These are phyloP conservation scores for Scolanthus callimorphus DNA, from an alignment of 92 coral and sea anemone genomes.

Conservation along the genomic window DNA sequence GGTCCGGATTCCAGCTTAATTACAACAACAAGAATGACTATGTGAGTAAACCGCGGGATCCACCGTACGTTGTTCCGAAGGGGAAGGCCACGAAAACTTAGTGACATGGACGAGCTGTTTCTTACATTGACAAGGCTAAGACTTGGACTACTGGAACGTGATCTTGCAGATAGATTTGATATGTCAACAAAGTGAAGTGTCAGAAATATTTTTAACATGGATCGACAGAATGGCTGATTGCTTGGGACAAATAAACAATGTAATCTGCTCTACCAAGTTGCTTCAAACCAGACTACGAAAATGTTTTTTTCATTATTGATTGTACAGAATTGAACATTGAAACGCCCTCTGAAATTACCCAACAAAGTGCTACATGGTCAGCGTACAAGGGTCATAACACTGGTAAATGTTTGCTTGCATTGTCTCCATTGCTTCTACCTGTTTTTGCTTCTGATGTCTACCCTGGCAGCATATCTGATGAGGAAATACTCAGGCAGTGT, in stretches of 20 bases:
- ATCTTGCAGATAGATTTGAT: too few species aligned
- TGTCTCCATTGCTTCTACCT: constrained; percentile 26
- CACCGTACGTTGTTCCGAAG: too few species aligned
- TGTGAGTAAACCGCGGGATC: too few species aligned
- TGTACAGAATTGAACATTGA: constrained; percentile 23
- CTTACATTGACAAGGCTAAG: too few species aligned
- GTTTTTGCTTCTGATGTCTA: constrained; percentile 21
- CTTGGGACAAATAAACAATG: constrained; percentile 9
- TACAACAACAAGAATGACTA: too few species aligned
- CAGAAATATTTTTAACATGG: too few species aligned
- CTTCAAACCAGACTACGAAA: constrained; percentile 21
- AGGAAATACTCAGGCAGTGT: constrained; percentile 32
- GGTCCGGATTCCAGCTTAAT: too few species aligned
- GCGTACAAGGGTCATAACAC: constrained; percentile 35
- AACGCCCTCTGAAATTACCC: constrained; percentile 23
- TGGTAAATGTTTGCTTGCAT: constrained; percentile 19
- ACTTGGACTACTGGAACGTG: too few species aligned
- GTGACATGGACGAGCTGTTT: too few species aligned
- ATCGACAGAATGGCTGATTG: constrained; percentile 23
- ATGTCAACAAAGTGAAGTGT: too few species aligned
- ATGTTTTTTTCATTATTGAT: constrained; percentile 21
- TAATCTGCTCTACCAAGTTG: constrained; percentile 13
- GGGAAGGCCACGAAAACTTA: too few species aligned
- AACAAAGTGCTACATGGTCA: constrained; percentile 37
- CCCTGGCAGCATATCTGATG: constrained; percentile 39